These are phyloP conservation scores for Lepilemur septentrionalis DNA, from an alignment of 2,797 vertebrate genomes.

Conservation along the genomic window DNA sequence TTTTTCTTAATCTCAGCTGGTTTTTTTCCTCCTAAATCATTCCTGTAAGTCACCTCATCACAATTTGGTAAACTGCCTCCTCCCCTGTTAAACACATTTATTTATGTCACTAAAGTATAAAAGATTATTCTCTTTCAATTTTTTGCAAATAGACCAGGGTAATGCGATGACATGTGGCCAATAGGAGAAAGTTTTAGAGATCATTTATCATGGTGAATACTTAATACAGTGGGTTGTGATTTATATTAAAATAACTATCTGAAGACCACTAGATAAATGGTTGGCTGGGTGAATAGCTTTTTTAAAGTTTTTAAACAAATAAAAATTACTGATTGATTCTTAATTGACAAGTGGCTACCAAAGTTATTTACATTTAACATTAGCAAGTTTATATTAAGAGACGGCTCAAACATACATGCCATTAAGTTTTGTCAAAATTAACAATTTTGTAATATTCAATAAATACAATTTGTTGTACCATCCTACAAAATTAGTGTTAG, in stretches of 20 bases:
- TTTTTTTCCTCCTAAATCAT: background rate
- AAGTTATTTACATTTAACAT: background rate
- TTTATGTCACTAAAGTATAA: background rate
- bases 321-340: background rate
- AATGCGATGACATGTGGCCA: background rate
- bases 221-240: background rate
- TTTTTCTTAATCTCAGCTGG: background rate
- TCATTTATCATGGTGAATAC: background rate
- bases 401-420: background rate
- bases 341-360: background rate
- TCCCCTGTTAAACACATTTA: background rate
- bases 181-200: background rate
- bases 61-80: background rate
- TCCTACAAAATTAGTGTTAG: too few relatives aligned
- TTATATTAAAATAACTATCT: background rate
- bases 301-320: background rate
- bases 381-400: background rate
- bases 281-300: background rate
- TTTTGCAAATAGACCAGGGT: background rate
- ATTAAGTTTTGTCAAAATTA: background rate
- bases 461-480: too few relatives aligned
- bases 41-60: background rate
- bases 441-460: background rate
- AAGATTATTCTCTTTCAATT: background rate
- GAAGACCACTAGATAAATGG: background rate